Percentiles rank a stretch among this genome's conserved stretches.
phyloP scores from a whole-genome alignment of 2,113 vertebrate species.

The Camelus dromedarius region DNA sequence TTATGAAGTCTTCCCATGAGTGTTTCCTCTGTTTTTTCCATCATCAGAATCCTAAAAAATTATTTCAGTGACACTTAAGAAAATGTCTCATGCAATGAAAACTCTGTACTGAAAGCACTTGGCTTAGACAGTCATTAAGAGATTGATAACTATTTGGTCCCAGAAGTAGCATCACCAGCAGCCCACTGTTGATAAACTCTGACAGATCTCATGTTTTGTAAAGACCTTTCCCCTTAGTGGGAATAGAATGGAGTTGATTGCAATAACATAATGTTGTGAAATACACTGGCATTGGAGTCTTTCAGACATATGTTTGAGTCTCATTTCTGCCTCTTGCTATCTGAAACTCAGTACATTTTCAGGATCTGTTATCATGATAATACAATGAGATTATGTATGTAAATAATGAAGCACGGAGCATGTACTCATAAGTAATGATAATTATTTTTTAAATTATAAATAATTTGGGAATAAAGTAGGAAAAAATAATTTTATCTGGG shows the following conservation, averaged over 20 bases:
- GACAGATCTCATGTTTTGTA: background rate
- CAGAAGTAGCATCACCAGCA: background rate
- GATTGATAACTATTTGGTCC: background rate
- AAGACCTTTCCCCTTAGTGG: slow-evolving; percentile 31
- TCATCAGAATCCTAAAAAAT: background rate
- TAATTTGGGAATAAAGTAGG: background rate
- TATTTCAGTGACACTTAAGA: background rate
- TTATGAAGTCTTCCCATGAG: background rate
- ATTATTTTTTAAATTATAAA: background rate
- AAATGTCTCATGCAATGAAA: background rate
- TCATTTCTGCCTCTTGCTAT: background rate
- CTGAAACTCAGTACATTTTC: background rate
- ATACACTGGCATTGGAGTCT: background rate
- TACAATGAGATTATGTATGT: background rate
- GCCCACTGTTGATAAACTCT: background rate
- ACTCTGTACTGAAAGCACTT: background rate
- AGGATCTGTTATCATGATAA: background rate
- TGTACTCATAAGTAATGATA: background rate
- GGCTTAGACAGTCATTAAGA: background rate
- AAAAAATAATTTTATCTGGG: background rate
- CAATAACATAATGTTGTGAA: background rate
- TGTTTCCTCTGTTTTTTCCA: background rate
- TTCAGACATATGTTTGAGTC: background rate
- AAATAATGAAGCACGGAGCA: background rate
- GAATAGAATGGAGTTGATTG: background rate